Evolutionary conservation across 2,113 vertebrate species (phyloP).

Genomic region (Struthidea cinerea): DNA sequence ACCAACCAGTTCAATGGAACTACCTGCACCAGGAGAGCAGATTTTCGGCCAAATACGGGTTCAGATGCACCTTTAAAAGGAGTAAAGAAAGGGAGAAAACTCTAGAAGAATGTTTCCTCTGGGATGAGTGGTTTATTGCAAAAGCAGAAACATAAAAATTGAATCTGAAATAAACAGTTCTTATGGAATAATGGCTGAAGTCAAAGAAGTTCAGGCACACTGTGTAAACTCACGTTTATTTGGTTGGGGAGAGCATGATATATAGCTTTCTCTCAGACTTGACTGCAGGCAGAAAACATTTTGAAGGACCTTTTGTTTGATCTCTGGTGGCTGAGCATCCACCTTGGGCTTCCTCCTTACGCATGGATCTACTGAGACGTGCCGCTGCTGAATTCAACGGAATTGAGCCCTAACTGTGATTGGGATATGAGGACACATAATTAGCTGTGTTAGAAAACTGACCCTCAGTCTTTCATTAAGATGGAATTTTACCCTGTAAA

Average conservation of each 20-base stretch:
- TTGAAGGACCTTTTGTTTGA: background rate
- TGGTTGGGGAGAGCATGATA: background rate
- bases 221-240: background rate
- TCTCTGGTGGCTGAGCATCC: background rate
- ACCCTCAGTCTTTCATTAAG: slow-evolving; percentile 70
- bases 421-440: slow-evolving; percentile 39
- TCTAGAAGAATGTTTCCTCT: background rate
- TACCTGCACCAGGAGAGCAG: background rate
- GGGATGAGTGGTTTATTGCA: background rate
- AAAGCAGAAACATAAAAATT: background rate
- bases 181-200: background rate
- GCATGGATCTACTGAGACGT: background rate
- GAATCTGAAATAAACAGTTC: background rate
- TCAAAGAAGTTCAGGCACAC: background rate
- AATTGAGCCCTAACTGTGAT: slow-evolving; percentile 37
- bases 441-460: slow-evolving; percentile 58
- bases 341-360: background rate
- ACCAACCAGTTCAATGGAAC: background rate
- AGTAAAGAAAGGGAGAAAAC: background rate
- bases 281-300: background rate
- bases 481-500: slow-evolving; percentile 59
- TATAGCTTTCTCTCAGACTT: background rate
- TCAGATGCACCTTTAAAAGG: background rate
- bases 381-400: background rate
- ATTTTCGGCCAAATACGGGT: background rate